Base-by-base conservation (phyloP, 2,888 invertebrate species). In the Gasteruption jaculator region DNA sequence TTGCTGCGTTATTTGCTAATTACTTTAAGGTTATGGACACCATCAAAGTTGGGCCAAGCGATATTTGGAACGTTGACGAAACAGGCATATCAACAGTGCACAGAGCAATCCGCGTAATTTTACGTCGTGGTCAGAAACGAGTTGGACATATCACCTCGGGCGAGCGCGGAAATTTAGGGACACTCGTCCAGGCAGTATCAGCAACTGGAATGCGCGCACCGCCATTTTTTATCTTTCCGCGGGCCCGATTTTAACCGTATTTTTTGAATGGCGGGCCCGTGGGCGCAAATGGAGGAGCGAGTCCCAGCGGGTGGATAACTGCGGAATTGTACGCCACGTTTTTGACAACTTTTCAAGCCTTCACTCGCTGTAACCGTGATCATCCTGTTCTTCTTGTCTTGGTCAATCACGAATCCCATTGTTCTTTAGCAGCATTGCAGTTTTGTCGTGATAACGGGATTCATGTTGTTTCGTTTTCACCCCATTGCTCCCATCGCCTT, bases 401-500 rank as follows among this genome's bases (percentile, higher is more conserved):
- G 46, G 67, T 70, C 43, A 68, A 71, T 43, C 62, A 68, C 40
- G 64, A 64, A 38, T 60, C 60, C 19, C 64, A 66, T n/a, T n/a
- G n/a, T n/a, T n/a, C n/a, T n/a, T n/a, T n/a, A n/a, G n/a, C n/a
- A n/a, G n/a, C n/a, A n/a, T n/a, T n/a, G n/a, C n/a, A n/a, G n/a
- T n/a, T n/a, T n/a, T n/a, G n/a, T n/a, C n/a, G n/a, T n/a, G n/a
- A n/a, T n/a, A n/a, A 59, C 51, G 66, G 70, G 8, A 61, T 73
- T 20, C 54, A 61, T 30, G 45, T 71, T 34, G 51, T 72, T 24
- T 65, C 68, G 5, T 57, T 70, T 30, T 68, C 64, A 18, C 70
- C 68, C n/a, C 69, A 72, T 50, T 63, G 65, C 38, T 58, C 66
- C 5, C 68, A 64, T 38, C 68, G 68, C 48, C 39, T 73, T 32